Conservation (phyloP, 2,797 vertebrate species). For the Spinibarbus caldwelli region DNA sequence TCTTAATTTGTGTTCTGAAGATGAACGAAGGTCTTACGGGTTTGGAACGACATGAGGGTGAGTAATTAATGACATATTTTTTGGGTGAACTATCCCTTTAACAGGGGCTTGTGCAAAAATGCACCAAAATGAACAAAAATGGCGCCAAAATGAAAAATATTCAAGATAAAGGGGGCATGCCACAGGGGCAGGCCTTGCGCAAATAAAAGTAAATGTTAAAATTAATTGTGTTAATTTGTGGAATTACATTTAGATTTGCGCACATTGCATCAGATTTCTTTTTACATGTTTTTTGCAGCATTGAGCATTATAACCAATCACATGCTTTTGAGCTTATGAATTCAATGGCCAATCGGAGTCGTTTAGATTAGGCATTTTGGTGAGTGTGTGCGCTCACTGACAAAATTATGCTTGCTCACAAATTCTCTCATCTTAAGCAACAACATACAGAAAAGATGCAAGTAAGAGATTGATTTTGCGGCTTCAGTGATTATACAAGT, state of each 20-base stretch:
- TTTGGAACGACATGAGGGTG: background rate
- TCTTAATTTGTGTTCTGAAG: background rate
- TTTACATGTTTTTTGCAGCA: background rate
- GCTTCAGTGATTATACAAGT: too few relatives aligned
- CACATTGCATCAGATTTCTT: too few relatives aligned
- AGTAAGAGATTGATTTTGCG: background rate
- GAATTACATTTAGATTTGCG: background rate
- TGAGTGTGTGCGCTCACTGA: too few relatives aligned
- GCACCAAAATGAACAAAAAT: too few relatives aligned
- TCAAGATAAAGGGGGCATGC: too few relatives aligned
- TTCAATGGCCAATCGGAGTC: background rate
- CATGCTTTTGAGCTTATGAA: background rate
- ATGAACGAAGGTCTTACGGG: too few relatives aligned
- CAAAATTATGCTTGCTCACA: background rate
- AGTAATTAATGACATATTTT: too few relatives aligned
- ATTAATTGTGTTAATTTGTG: background rate
- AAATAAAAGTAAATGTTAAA: background rate
- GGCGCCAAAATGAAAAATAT: too few relatives aligned
- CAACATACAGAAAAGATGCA: background rate
- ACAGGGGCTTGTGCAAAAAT: too few relatives aligned
- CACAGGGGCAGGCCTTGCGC: too few relatives aligned
- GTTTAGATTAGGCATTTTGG: too few relatives aligned
- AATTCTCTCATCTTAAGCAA: background rate
- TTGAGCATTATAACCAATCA: background rate
- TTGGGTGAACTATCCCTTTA: too few relatives aligned